Conservation (phyloP, 2,113 vertebrate species). For the Phaetusa simplex region DNA sequence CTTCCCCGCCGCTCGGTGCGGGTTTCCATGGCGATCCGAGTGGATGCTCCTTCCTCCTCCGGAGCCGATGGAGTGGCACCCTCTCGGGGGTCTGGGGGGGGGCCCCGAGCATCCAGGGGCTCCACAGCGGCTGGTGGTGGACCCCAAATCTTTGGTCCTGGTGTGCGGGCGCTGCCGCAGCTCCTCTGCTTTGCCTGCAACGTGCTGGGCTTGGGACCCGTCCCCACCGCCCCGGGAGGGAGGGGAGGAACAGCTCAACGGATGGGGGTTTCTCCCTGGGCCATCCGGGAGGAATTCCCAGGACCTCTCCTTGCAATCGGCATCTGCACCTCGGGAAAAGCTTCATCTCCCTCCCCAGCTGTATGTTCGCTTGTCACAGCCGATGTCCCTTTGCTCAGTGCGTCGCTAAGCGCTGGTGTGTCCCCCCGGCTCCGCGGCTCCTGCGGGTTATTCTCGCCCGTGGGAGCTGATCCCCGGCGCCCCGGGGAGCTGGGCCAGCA, state of each 20-base stretch:
- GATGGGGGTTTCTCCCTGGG: neutral
- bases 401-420: too few species aligned
- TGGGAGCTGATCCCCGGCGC: neutral
- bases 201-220: fast-evolving
- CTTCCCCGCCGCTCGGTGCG: neutral
- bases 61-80: neutral
- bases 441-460: fast-evolving
- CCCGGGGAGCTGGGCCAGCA: neutral
- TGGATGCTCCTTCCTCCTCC: neutral
- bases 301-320: neutral
- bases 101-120: fast-evolving
- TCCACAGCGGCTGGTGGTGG: neutral
- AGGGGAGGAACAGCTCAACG: too few species aligned
- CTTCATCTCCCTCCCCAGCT: neutral
- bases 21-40: constrained; percentile 68
- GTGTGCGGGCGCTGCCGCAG: fast-evolving
- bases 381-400: neutral
- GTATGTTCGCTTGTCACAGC: neutral
- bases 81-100: neutral
- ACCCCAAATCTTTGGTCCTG: neutral
- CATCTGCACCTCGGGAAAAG: neutral
- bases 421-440: neutral
- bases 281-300: neutral
- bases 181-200: neutral
- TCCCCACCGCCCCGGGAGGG: too few species aligned